Conservation (phyloP, 1,140 invertebrate genomes). For the Bombus breviceps region DNA sequence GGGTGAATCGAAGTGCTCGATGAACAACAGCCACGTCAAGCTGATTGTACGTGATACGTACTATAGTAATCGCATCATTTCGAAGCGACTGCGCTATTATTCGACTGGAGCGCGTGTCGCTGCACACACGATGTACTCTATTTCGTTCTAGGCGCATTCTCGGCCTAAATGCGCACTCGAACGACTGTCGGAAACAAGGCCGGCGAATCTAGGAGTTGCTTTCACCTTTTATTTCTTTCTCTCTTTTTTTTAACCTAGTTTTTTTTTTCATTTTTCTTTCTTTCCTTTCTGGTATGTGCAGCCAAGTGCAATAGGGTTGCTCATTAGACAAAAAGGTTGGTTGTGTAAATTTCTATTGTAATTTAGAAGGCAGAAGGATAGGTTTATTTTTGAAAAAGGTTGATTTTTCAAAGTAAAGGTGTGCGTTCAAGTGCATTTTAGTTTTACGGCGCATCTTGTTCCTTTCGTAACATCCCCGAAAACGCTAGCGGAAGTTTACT, state of each 20-base stretch:
- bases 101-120: not conserved
- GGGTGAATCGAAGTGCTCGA: slow-evolving; percentile 3
- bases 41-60: slow-evolving; percentile 31
- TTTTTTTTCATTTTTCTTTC: not conserved
- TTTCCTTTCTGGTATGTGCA: not conserved
- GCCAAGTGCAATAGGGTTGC: not conserved
- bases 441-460: not conserved
- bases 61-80: slow-evolving; percentile 35
- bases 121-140: not conserved
- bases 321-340: not conserved
- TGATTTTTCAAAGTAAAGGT: not conserved
- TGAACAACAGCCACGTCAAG: not conserved
- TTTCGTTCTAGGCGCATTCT: not conserved
- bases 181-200: not conserved
- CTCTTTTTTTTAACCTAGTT: not conserved
- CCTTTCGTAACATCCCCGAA: not conserved
- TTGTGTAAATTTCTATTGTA: not conserved
- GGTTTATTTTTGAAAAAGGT: too few species aligned
- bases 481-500: not conserved
- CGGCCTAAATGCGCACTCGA: not conserved
- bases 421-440: not conserved
- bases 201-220: not conserved
- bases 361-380: not conserved
- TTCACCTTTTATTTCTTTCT: not conserved
- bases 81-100: slow-evolving; percentile 6